These are phyloP conservation scores for Merluccius polli DNA, from an alignment of 2,797 vertebrate species.

Conservation along the genomic window DNA sequence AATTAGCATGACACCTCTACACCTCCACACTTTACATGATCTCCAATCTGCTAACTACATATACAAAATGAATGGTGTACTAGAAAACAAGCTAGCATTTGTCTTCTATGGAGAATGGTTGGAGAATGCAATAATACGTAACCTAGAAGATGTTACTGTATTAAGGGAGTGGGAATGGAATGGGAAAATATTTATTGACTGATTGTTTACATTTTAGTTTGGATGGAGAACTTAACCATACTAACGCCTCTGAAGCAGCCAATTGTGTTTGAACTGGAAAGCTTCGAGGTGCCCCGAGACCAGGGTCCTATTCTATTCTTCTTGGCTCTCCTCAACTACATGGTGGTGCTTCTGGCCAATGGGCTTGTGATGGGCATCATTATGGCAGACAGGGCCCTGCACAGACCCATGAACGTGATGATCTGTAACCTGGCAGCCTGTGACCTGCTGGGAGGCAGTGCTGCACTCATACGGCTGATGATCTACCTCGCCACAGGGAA, in stretches of 20 bases:
- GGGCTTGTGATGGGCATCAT: slow-evolving; percentile 42
- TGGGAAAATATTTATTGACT: not conserved
- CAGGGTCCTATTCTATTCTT: slow-evolving; percentile 38
- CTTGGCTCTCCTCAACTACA: slow-evolving; percentile 43
- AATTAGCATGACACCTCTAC: not conserved
- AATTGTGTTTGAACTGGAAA: slow-evolving; percentile 54
- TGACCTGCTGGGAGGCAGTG: slow-evolving; percentile 51
- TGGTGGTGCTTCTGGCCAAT: slow-evolving; percentile 46
- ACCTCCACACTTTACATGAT: not conserved
- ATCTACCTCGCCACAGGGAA: slow-evolving; percentile 47
- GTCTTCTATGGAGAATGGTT: not conserved
- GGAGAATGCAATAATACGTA: not conserved
- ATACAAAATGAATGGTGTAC: too few relatives aligned
- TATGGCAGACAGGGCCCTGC: slow-evolving; percentile 40
- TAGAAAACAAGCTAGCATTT: not conserved
- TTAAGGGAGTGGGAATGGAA: not conserved
- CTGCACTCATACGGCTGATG: slow-evolving; percentile 49
- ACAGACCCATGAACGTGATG: slow-evolving; percentile 62
- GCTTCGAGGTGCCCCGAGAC: slow-evolving; percentile 44
- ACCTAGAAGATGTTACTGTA: not conserved
- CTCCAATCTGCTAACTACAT: not conserved
- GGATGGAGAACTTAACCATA: slow-evolving; percentile 50
- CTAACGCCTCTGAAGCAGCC: slow-evolving; percentile 45
- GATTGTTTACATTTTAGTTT: slow-evolving; percentile 1
- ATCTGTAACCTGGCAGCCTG: slow-evolving; percentile 50